These are phyloP conservation scores for Symphodus melops DNA, from an alignment of 2,113 vertebrate species.

Conservation along the genomic window DNA sequence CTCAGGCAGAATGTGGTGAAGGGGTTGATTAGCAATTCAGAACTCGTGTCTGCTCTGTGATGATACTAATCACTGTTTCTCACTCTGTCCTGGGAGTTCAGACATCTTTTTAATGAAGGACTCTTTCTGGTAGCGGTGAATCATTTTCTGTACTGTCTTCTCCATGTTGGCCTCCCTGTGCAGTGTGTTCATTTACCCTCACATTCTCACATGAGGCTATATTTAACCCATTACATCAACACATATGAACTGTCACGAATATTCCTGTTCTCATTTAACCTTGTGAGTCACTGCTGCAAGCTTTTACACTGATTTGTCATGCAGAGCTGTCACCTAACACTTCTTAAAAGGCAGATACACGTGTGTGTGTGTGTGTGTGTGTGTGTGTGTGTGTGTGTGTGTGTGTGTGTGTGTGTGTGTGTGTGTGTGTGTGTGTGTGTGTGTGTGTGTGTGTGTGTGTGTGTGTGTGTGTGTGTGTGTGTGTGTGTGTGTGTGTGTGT, in stretches of 20 bases:
- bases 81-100: slow-evolving; percentile 30
- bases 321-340: not conserved
- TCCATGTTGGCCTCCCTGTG: not conserved
- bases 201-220: slow-evolving; percentile 11
- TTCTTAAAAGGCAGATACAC: slow-evolving; percentile 14
- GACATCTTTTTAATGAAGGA: slow-evolving; percentile 19
- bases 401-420: not conserved
- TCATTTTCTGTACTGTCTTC: not conserved
- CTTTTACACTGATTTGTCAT: slow-evolving; percentile 47
- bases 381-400: not conserved
- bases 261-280: slow-evolving; percentile 24
- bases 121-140: slow-evolving; percentile 5
- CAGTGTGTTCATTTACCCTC: not conserved
- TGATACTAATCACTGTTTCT: slow-evolving; percentile 37
- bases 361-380: not conserved
- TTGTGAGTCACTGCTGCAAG: slow-evolving; percentile 55
- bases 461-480: not conserved
- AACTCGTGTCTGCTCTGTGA: slow-evolving; percentile 15
- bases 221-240: slow-evolving; percentile 52
- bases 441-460: not conserved
- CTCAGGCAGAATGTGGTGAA: not conserved
- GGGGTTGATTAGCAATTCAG: slow-evolving; percentile 21
- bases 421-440: not conserved
- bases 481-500: not conserved
- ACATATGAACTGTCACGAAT: slow-evolving; percentile 35